Conservation (phyloP, 2,113 vertebrate genomes). For the Urocitellus parryii region DNA sequence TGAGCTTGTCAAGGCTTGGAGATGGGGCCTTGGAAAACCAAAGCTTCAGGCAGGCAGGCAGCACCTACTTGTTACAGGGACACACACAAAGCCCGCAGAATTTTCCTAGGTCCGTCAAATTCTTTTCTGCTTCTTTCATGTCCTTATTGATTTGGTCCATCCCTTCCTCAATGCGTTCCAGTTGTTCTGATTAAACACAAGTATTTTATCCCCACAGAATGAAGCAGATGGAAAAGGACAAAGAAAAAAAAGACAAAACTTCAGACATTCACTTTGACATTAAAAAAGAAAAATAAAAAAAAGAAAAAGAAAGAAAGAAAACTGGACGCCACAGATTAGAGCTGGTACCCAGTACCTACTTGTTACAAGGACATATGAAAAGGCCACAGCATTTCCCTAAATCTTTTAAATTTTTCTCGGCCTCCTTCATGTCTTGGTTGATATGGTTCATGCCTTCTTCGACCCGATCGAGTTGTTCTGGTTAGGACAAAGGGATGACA, state of each 20-base stretch:
- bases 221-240: conserved; percentile 98
- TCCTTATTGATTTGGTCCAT: conserved; percentile 96
- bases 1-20: conserved; percentile 91
- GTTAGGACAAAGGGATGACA: conserved; percentile 99
- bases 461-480: conserved; percentile 99
- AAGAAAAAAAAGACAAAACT: conserved; percentile 96
- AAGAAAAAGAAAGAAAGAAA: conserved; percentile 95
- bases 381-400: conserved; percentile 99
- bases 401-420: conserved; percentile 99
- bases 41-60: conserved; percentile 92
- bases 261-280: conserved; percentile 99
- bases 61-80: conserved; percentile 96
- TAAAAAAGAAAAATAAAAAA: conserved; percentile 92
- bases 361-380: conserved; percentile 99
- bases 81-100: conserved; percentile 95
- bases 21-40: conserved; percentile 91
- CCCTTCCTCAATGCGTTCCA: conserved; percentile 95
- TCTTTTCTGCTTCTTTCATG: conserved; percentile 96
- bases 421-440: conserved; percentile 99
- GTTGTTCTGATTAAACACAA: conserved; percentile 95
- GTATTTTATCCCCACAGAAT: conserved; percentile 96
- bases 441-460: conserved; percentile 99
- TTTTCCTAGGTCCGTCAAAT: conserved; percentile 96
- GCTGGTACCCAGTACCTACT: conserved; percentile 98
- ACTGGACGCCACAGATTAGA: conserved; percentile 94